Conservation (phyloP, 2,797 vertebrate species). For the Sebastes trivittatus region DNA sequence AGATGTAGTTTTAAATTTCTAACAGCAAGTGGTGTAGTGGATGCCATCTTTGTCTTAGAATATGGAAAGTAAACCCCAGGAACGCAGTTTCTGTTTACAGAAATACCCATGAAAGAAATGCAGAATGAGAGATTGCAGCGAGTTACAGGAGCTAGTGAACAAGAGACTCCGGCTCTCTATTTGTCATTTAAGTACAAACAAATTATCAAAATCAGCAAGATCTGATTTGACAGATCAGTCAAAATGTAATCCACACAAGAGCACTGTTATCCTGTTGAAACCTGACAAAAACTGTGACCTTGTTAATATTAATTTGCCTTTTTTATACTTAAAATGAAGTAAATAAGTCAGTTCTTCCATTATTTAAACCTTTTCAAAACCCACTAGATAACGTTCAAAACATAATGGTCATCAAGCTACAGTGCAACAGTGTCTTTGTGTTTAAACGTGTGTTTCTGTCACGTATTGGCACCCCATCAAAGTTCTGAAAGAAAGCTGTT, state of each 20-base stretch:
- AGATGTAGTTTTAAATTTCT: neutral
- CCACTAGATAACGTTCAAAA: neutral
- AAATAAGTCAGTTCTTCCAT: neutral
- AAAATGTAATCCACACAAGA: neutral
- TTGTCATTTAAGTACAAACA: neutral
- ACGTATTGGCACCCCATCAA: constrained; percentile 26
- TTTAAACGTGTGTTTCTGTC: constrained; percentile 20
- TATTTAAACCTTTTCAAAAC: neutral
- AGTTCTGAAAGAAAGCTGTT: constrained; percentile 29
- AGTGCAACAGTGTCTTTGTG: constrained; percentile 2
- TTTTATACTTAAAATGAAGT: neutral
- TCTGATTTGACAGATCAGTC: neutral
- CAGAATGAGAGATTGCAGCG: neutral
- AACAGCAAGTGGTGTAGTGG: neutral
- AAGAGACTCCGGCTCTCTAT: neutral
- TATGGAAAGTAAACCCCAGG: neutral
- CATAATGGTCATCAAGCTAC: neutral
- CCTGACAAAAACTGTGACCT: neutral
- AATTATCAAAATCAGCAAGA: neutral
- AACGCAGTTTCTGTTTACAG: neutral
- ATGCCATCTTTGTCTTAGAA: neutral
- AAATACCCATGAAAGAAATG: neutral
- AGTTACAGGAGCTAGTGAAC: too few relatives aligned
- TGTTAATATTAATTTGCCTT: neutral
- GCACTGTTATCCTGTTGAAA: neutral